phyloP scores from a whole-genome alignment of 1,140 invertebrate genomes.

The Colletes gigas region DNA sequence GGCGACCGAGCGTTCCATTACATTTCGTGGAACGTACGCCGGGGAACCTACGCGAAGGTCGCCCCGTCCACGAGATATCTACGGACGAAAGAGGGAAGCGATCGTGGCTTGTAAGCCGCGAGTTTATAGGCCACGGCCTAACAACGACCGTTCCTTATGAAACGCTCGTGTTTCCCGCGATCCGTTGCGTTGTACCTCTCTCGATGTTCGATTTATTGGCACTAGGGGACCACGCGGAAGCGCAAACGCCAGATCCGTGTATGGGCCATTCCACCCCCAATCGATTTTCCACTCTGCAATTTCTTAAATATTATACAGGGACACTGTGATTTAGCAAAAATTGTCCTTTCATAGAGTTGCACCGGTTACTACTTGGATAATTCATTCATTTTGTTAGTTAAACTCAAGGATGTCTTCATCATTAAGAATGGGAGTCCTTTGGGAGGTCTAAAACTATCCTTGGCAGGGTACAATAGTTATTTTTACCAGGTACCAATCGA shows the following conservation, averaged over 20 bases:
- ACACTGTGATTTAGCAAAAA: too few relatives aligned
- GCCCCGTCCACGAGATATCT: slow-evolving; percentile 20
- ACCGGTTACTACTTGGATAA: too few relatives aligned
- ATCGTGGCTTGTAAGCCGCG: slow-evolving; percentile 43
- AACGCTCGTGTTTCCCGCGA: slow-evolving; percentile 33
- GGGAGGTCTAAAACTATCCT: too few relatives aligned
- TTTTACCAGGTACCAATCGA: too few relatives aligned
- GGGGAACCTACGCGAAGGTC: slow-evolving; percentile 33
- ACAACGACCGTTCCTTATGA: slow-evolving; percentile 43
- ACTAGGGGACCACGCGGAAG: slow-evolving; percentile 28
- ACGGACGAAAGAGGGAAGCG: slow-evolving; percentile 37
- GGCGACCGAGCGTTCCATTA: background rate
- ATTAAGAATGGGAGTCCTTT: background rate
- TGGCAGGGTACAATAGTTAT: too few relatives aligned
- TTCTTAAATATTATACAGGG: too few relatives aligned
- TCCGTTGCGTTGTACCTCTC: slow-evolving; percentile 28
- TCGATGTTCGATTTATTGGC: slow-evolving; percentile 23
- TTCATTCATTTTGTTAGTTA: too few relatives aligned
- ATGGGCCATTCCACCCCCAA: too few relatives aligned
- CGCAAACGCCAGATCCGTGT: background rate
- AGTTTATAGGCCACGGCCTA: slow-evolving; percentile 46
- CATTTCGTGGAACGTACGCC: slow-evolving; percentile 22
- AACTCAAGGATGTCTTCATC: too few relatives aligned
- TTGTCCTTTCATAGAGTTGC: too few relatives aligned
- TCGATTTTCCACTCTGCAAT: too few relatives aligned